Conservation (phyloP, 2,888 invertebrate species). For the Spilarctia lutea region DNA sequence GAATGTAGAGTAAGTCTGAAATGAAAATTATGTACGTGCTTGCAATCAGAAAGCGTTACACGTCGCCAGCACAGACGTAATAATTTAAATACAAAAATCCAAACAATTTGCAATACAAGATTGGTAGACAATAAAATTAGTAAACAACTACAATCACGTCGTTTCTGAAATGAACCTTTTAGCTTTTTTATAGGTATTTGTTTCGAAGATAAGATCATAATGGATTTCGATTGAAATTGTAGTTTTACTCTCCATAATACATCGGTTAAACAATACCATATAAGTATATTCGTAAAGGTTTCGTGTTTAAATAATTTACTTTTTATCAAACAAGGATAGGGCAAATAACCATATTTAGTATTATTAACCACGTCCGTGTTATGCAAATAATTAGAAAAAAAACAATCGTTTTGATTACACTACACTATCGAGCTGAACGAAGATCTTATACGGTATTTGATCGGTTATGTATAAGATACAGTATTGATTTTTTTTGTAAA, state of each 20-base stretch:
- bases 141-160: not conserved
- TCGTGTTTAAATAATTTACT: not conserved
- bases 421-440: too few relatives aligned
- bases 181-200: not conserved
- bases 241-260: not conserved
- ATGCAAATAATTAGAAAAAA: not conserved
- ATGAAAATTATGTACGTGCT: constrained; percentile 52
- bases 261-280: not conserved
- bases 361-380: not conserved
- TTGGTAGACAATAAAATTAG: not conserved
- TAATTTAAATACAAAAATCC: constrained; percentile 30
- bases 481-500: too few relatives aligned
- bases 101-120: constrained; percentile 19
- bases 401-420: not conserved
- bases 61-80: constrained; percentile 29
- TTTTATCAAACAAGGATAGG: not conserved
- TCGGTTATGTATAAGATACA: not conserved
- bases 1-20: constrained; percentile 42
- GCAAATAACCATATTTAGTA: not conserved
- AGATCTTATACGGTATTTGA: not conserved
- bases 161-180: not conserved
- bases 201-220: not conserved
- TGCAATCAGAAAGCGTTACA: constrained; percentile 38
- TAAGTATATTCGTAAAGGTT: not conserved
- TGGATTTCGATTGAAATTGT: not conserved